Base-by-base conservation (phyloP, 2,888 invertebrate genomes). In the Ischnura elegans region DNA sequence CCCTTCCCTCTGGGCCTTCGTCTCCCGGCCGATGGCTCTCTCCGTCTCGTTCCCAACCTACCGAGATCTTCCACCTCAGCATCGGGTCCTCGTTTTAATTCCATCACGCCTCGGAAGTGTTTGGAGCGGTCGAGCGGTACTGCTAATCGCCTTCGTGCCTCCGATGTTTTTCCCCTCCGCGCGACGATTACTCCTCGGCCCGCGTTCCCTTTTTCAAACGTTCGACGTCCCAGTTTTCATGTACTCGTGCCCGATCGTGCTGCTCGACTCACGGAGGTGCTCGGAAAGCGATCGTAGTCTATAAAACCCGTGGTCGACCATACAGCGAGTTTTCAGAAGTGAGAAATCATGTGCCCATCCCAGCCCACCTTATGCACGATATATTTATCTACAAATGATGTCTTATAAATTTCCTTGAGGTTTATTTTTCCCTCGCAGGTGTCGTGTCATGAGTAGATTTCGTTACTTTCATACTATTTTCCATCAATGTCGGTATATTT, bases 31-130 rank as follows among this genome's bases (percentile, higher is more conserved):
- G 61, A 36, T 13, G 29, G 76, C 76, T 29, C 16, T n/a, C 66
- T 76, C 36, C 16, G 36, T 36, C 76, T 36, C 76, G 76, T 76
- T 76, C 36, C 36, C 36, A 76, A 36, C 76, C 76, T 25, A 5
- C 76, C 29, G 51, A 51, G 29, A 29, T 5, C n/a, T 29, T 21
- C 10, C 76, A 13, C 76, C n/a, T 61, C 76, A 85, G 42, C 45
- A 25, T 45, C 86, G 45, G 25, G 13, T 86, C 86, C 86, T 19
- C 86, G n/a, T n/a, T n/a, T 43, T 76, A 43, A 86, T 86, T 86
- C 45, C 86, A 45, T 86, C 86, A 86, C 45, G 45, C 76, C 76
- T 76, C 76, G 76, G 36, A 76, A 76, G 76, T 76, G 76, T 76
- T 29, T 76, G 76, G n/a, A 25, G 36, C 76, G 25, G 61, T 61